A percentile compares a stretch with the other conserved stretches of the same genome.
Conservation (phyloP, 2,113 vertebrate genomes). For the Hemicordylus capensis region DNA sequence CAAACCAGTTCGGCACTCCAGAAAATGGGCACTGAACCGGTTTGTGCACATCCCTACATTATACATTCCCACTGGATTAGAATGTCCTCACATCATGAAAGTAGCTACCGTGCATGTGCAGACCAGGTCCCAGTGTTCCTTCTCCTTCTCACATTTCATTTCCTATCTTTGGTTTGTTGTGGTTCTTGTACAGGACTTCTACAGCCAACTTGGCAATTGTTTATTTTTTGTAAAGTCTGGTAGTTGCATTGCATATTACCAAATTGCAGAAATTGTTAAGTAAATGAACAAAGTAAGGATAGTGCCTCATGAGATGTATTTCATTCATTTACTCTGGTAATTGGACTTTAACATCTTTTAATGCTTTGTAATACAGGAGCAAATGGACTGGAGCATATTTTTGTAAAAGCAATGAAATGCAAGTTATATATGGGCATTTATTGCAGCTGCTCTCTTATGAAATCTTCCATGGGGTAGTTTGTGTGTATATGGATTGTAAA, state of each 20-base stretch:
- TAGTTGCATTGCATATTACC: background rate
- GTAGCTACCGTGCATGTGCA: background rate
- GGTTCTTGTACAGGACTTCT: background rate
- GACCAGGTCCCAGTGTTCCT: background rate
- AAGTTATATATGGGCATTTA: constrained; percentile 2
- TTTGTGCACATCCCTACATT: too few species aligned
- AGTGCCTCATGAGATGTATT: constrained; percentile 17
- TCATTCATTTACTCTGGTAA: constrained; percentile 17
- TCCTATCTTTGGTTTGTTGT: background rate
- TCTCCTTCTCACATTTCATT: background rate
- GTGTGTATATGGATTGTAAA: constrained; percentile 3
- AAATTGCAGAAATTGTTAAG: constrained; percentile 16
- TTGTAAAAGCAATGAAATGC: constrained; percentile 25
- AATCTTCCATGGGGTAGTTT: background rate
- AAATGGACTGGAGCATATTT: constrained; percentile 20
- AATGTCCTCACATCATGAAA: background rate
- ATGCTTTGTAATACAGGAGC: constrained; percentile 7
- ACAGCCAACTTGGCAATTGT: background rate
- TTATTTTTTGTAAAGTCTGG: background rate
- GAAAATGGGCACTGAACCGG: too few species aligned
- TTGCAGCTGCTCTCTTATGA: background rate
- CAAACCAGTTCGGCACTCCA: too few species aligned
- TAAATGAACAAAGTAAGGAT: constrained; percentile 28
- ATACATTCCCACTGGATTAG: background rate
- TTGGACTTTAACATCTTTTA: constrained; percentile 19